These are phyloP conservation scores for Acanthosepion pharaonis DNA, from an alignment of 2,888 invertebrate species.

Conservation along the genomic window DNA sequence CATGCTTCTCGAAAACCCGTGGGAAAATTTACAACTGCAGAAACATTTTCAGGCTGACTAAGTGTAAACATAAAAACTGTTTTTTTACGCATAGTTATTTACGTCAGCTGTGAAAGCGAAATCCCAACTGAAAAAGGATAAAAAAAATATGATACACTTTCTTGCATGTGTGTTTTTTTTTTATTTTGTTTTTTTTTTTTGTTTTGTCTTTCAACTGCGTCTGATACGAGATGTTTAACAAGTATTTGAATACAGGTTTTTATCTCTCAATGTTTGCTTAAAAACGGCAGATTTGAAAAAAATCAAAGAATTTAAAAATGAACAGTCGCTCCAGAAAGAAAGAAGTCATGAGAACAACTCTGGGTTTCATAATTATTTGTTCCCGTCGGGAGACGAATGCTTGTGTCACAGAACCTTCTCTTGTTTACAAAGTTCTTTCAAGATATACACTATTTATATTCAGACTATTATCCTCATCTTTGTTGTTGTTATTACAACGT, in stretches of 20 bases:
- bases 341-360: too few relatives aligned
- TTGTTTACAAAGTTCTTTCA: too few relatives aligned
- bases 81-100: not conserved
- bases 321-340: too few relatives aligned
- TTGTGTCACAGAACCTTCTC: too few relatives aligned
- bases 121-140: not conserved
- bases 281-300: not conserved
- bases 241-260: not conserved
- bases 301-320: too few relatives aligned
- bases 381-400: too few relatives aligned
- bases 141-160: not conserved
- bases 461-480: too few relatives aligned
- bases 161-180: not conserved
- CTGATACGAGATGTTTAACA: not conserved
- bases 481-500: too few relatives aligned
- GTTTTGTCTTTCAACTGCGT: not conserved
- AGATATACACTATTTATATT: too few relatives aligned
- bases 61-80: not conserved
- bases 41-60: not conserved
- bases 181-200: not conserved
- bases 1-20: not conserved
- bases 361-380: too few relatives aligned
- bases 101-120: not conserved
- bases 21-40: not conserved
- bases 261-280: not conserved